phyloP scores from a whole-genome alignment of 2,113 vertebrate genomes.

The Sturnus vulgaris region DNA sequence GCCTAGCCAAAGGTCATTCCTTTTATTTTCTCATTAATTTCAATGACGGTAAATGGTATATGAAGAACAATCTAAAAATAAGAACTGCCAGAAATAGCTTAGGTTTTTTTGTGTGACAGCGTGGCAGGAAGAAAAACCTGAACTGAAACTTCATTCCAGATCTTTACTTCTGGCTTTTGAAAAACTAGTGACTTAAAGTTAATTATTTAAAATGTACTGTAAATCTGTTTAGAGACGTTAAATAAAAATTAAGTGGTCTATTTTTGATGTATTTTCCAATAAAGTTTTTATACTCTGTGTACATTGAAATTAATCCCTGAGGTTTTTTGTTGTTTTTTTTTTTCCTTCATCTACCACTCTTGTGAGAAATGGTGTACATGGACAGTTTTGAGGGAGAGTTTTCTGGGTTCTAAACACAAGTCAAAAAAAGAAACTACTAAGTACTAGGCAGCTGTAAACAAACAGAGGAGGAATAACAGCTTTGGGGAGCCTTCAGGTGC shows the following conservation, averaged over 20 bases:
- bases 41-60: neutral
- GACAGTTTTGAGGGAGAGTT: neutral
- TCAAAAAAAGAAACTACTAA: neutral
- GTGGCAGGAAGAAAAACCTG: neutral
- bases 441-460: neutral
- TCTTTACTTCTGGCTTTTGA: neutral
- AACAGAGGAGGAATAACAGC: neutral
- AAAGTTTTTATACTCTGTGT: neutral
- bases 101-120: neutral
- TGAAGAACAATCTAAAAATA: constrained; percentile 54
- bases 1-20: constrained; percentile 63
- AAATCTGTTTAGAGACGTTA: neutral
- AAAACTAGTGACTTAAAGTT: constrained; percentile 14
- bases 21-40: constrained; percentile 65
- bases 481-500: neutral
- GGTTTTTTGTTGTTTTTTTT: neutral
- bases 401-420: neutral
- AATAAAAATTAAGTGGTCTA: neutral
- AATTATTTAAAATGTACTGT: neutral
- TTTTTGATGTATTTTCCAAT: neutral
- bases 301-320: neutral
- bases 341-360: neutral
- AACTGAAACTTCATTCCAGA: neutral
- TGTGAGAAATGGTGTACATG: neutral
- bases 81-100: constrained; percentile 21